phyloP scores from a whole-genome alignment of 2,113 vertebrate genomes.

The Australoheros scitulus region DNA sequence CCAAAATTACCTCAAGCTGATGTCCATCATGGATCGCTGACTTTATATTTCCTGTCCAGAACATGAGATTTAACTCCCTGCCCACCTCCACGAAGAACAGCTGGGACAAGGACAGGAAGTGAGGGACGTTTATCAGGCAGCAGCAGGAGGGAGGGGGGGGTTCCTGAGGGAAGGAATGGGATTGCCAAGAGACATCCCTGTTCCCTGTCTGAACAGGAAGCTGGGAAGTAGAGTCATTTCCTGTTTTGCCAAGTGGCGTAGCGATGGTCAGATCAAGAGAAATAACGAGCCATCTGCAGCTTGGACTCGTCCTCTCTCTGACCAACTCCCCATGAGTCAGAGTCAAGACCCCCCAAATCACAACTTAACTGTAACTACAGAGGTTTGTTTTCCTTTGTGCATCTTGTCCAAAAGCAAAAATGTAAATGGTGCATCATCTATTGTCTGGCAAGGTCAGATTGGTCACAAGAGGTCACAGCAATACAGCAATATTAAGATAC shows the following conservation, averaged over 20 bases:
- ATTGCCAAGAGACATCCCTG: constrained; percentile 59
- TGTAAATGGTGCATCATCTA: neutral
- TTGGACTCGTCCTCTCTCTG: neutral
- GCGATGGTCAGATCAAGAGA: constrained; percentile 45
- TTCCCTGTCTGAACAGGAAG: constrained; percentile 78
- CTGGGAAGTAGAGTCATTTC: constrained; percentile 79
- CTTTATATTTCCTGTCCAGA: constrained; percentile 49
- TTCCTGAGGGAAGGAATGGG: constrained; percentile 44
- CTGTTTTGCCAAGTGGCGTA: constrained; percentile 77
- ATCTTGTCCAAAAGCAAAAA: neutral
- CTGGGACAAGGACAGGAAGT: constrained; percentile 76
- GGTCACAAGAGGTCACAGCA: neutral
- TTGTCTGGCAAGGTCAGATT: neutral
- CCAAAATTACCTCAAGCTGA: constrained; percentile 11
- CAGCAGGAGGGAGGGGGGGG: constrained; percentile 9
- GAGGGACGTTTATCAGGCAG: constrained; percentile 63
- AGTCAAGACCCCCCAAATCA: neutral
- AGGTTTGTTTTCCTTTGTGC: neutral
- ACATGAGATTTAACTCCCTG: constrained; percentile 21
- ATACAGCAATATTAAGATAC: too few species aligned
- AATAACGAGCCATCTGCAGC: constrained; percentile 29
- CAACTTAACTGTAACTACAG: neutral
- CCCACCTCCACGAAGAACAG: neutral
- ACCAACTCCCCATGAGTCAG: constrained; percentile 6
- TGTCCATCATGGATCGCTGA: constrained; percentile 19